Conservation (phyloP, 2,888 invertebrate species). For the Peribatodes rhomboidaria region DNA sequence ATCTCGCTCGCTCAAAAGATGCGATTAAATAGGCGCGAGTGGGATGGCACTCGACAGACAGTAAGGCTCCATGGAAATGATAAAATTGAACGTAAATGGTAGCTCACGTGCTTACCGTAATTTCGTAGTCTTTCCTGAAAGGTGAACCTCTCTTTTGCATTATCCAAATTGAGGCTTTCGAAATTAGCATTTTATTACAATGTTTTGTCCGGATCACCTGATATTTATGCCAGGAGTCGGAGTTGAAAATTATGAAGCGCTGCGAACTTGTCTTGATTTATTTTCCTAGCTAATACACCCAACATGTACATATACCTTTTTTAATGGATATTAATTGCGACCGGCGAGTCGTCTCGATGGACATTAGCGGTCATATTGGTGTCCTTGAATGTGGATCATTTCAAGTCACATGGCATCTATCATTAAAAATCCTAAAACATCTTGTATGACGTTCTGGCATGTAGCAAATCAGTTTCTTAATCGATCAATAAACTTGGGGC, state of each 20-base stretch:
- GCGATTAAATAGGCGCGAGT: too few relatives aligned
- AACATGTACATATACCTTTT: background rate
- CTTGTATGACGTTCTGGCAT: too few relatives aligned
- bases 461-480: too few relatives aligned
- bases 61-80: too few relatives aligned
- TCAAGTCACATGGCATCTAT: background rate
- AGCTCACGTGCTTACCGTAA: background rate
- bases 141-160: slow-evolving; percentile 15
- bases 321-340: slow-evolving; percentile 1
- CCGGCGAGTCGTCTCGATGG: background rate
- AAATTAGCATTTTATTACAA: slow-evolving; percentile 24
- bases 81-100: background rate
- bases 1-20: too few relatives aligned
- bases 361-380: background rate
- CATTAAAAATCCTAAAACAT: too few relatives aligned
- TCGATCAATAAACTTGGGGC: too few relatives aligned
- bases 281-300: background rate
- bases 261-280: slow-evolving; percentile 1
- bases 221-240: slow-evolving; percentile 4
- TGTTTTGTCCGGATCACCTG: slow-evolving; percentile 9
- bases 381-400: background rate
- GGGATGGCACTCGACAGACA: too few relatives aligned
- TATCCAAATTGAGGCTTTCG: slow-evolving; percentile 17
- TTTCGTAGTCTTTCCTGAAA: slow-evolving; percentile 1
- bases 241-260: slow-evolving; percentile 1